A percentile compares a stretch with the other conserved stretches of the same genome.
Conservation (phyloP, 2,888 invertebrate species). For the Melieria picta region DNA sequence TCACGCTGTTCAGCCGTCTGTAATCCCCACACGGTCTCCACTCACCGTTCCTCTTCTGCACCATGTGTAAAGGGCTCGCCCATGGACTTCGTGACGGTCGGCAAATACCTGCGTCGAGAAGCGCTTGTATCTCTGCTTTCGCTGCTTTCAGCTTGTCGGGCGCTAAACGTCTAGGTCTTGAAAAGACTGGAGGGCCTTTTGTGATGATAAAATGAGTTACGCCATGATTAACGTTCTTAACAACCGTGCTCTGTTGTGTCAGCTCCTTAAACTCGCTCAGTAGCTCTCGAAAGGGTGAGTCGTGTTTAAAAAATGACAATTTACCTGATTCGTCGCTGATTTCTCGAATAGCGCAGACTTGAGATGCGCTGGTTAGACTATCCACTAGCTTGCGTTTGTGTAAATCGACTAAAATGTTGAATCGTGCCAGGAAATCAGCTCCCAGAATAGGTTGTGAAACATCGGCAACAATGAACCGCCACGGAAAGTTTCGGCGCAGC, state of each 20-base stretch:
- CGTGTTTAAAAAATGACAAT: constrained; percentile 28
- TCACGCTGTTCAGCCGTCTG: constrained; percentile 36
- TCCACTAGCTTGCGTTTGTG: constrained; percentile 31
- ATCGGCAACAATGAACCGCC: constrained; percentile 29
- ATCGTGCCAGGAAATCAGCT: constrained; percentile 30
- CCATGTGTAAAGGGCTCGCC: constrained; percentile 58
- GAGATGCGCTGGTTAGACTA: constrained; percentile 20
- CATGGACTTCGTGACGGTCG: constrained; percentile 62
- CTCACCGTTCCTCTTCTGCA: constrained; percentile 44
- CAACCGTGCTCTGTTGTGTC: background rate
- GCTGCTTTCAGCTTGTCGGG: constrained; percentile 44
- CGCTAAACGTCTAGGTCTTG: constrained; percentile 45
- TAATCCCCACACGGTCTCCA: constrained; percentile 41
- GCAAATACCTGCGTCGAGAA: constrained; percentile 58
- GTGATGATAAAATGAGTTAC: constrained; percentile 35
- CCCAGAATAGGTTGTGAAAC: constrained; percentile 37
- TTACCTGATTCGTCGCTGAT: constrained; percentile 19
- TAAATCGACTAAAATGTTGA: constrained; percentile 20
- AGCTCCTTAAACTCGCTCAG: constrained; percentile 28
- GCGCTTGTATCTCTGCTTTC: constrained; percentile 33
- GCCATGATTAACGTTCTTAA: background rate
- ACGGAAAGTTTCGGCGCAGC: constrained; percentile 2
- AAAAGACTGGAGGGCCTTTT: constrained; percentile 34
- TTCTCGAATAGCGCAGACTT: constrained; percentile 11
- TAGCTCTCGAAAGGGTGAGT: constrained; percentile 28